A percentile compares a stretch with the other conserved stretches of the same genome.
Evolutionary conservation across 2,888 invertebrate species (phyloP).

Genomic region (Zaprionus bogoriensis): DNA sequence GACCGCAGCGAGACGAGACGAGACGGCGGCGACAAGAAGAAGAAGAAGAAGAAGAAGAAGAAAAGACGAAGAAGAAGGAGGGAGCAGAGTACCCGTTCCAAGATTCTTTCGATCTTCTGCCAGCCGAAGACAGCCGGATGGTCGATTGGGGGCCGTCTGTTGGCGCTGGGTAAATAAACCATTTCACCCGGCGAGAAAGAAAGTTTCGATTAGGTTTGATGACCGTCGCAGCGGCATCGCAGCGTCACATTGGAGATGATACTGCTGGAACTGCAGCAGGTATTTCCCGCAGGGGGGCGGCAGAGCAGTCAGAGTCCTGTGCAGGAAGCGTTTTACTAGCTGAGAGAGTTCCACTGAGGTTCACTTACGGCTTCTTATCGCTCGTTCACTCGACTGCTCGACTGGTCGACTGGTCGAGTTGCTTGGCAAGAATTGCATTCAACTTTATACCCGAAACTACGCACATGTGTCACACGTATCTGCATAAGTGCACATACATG

Average conservation of each 20-base stretch:
- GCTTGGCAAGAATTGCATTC: slow-evolving; percentile 66
- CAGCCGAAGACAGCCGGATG: background rate
- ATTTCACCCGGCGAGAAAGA: slow-evolving; percentile 65
- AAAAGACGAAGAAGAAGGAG: background rate
- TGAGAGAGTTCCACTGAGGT: too few relatives aligned
- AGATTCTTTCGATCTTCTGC: slow-evolving; percentile 38
- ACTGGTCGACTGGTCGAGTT: slow-evolving; percentile 17
- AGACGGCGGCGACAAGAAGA: background rate
- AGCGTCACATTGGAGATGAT: background rate
- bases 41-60: background rate
- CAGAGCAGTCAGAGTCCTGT: too few relatives aligned
- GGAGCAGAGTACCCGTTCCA: slow-evolving; percentile 11
- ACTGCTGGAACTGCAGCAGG: too few relatives aligned
- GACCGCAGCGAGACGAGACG: slow-evolving; percentile 11
- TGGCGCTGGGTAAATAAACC: slow-evolving; percentile 33
- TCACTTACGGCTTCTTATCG: slow-evolving; percentile 5
- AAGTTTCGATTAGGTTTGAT: slow-evolving; percentile 42
- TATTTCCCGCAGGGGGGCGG: too few relatives aligned
- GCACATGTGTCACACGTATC: slow-evolving; percentile 12
- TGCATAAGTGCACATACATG: background rate
- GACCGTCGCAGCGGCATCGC: background rate
- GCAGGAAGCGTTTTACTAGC: too few relatives aligned
- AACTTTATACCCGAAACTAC: slow-evolving; percentile 22
- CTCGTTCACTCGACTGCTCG: slow-evolving; percentile 14
- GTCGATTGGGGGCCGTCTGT: background rate